Conservation (phyloP, 1,140 invertebrate genomes). For the Dermatophagoides farinae region DNA sequence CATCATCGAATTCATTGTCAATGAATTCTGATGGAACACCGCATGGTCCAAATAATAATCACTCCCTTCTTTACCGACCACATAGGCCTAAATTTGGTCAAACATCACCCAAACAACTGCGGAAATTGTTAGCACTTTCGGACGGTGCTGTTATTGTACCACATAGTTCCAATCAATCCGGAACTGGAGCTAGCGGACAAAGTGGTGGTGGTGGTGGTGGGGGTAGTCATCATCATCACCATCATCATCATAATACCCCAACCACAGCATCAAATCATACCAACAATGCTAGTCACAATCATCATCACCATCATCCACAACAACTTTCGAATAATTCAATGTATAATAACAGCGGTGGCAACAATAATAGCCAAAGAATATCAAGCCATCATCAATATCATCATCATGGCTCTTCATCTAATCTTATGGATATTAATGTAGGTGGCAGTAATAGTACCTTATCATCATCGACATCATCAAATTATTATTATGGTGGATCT, state of each 20-base stretch:
- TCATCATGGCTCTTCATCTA: not conserved
- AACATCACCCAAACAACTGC: not conserved
- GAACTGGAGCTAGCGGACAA: not conserved
- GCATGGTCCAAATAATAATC: not conserved
- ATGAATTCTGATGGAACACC: not conserved
- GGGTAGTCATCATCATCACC: too few relatives aligned
- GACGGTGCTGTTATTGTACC: conserved; percentile 3
- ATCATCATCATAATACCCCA: not conserved
- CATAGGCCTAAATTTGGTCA: not conserved
- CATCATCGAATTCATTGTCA: conserved; percentile 3
- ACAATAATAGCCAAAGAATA: not conserved
- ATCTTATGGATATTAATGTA: not conserved
- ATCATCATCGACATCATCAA: not conserved
- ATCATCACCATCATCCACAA: not conserved
- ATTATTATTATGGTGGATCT: not conserved
- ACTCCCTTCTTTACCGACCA: not conserved
- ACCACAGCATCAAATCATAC: not conserved
- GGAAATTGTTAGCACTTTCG: conserved; percentile 5
- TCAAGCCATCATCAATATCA: not conserved
- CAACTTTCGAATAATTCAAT: not conserved
- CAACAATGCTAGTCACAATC: not conserved
- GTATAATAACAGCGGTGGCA: not conserved
- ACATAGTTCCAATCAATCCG: not conserved
- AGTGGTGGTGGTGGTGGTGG: not conserved
- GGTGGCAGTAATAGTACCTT: not conserved